A percentile compares a stretch with the other conserved stretches of the same genome.
phyloP scores from a whole-genome alignment of 2,888 invertebrate genomes.

The Andrena trimmerana region DNA sequence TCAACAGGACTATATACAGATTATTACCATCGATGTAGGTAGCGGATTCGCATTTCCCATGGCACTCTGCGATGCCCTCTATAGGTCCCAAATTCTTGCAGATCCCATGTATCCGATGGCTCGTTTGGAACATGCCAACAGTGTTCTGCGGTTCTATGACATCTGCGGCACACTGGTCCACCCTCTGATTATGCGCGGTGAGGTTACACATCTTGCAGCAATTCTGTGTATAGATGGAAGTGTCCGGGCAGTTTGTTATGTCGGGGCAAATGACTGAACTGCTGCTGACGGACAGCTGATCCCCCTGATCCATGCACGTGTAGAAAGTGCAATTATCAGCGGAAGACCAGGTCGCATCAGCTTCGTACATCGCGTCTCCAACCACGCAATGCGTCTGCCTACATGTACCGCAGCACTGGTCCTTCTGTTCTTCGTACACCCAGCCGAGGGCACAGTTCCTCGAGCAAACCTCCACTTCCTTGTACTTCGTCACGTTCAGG shows the following conservation, averaged over 20 bases:
- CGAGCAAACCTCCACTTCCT: conserved; percentile 85
- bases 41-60: conserved; percentile 90
- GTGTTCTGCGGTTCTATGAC: conserved; percentile 87
- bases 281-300: conserved; percentile 61
- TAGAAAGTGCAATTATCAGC: conserved; percentile 89
- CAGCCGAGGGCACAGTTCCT: conserved; percentile 85
- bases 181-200: conserved; percentile 83
- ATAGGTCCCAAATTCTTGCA: conserved; percentile 89
- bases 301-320: conserved; percentile 84
- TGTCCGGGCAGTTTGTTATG: conserved; percentile 87
- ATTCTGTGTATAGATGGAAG: conserved; percentile 87
- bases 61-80: conserved; percentile 89
- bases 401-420: conserved; percentile 89
- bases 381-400: conserved; percentile 87
- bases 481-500: conserved; percentile 84
- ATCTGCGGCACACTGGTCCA: conserved; percentile 86
- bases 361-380: conserved; percentile 85
- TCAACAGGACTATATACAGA: too few relatives aligned
- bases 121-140: conserved; percentile 87
- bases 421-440: conserved; percentile 78
- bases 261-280: conserved; percentile 88
- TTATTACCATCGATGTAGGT: conserved; percentile 89
- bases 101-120: conserved; percentile 86
- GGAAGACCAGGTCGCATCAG: conserved; percentile 88
- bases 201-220: conserved; percentile 90